Conservation (phyloP, 2,888 invertebrate species). For the Sceliomorpha sp. region DNA sequence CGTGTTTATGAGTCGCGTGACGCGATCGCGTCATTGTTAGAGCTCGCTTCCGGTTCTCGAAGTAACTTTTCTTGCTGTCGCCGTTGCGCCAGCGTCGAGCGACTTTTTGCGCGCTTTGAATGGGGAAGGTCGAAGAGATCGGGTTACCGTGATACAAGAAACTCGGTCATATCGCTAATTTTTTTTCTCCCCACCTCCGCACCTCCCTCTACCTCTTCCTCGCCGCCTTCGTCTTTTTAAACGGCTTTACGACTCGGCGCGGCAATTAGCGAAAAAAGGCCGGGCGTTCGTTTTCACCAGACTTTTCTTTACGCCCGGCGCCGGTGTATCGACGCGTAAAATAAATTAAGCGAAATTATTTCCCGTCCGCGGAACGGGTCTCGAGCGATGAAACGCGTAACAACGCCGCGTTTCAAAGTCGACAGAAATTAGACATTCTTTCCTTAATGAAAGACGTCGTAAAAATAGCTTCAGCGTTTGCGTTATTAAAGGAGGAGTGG, state of each 20-base stretch:
- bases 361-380: not conserved
- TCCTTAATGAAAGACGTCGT: slow-evolving; percentile 17
- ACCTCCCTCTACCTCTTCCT: too few species aligned
- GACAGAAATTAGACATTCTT: slow-evolving; percentile 31
- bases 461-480: slow-evolving; percentile 16
- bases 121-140: slow-evolving; percentile 58
- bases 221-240: too few species aligned
- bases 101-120: slow-evolving; percentile 57
- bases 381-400: slow-evolving; percentile 5
- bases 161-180: slow-evolving; percentile 66
- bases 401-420: slow-evolving; percentile 6
- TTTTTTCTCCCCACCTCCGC: slow-evolving; percentile 30
- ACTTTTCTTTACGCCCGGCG: not conserved
- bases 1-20: slow-evolving; percentile 52
- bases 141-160: slow-evolving; percentile 63
- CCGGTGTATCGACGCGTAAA: slow-evolving; percentile 7
- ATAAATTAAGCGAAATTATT: slow-evolving; percentile 2
- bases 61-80: slow-evolving; percentile 28
- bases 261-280: slow-evolving; percentile 20
- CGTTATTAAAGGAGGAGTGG: slow-evolving; percentile 19
- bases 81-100: slow-evolving; percentile 17
- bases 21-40: slow-evolving; percentile 31
- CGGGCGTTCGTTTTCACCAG: not conserved
- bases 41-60: slow-evolving; percentile 30
- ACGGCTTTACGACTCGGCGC: slow-evolving; percentile 46